Base-by-base conservation (phyloP, 2,888 invertebrate species). In the Synanthedon tipuliformis region DNA sequence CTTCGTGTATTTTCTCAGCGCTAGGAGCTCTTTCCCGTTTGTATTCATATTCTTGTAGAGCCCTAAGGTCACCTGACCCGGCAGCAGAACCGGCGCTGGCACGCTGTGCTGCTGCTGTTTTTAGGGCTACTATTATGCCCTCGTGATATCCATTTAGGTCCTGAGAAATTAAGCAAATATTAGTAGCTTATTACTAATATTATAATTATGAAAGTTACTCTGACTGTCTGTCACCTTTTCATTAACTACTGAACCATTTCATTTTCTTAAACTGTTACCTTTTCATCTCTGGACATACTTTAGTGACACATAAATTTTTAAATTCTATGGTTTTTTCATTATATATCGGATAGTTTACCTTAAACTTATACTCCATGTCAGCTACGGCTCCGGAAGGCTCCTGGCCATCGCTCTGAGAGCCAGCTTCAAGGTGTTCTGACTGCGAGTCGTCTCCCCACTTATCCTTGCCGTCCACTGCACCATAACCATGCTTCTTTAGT, bases 71-170 rank as follows among this genome's bases (percentile, higher is more conserved):
- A 0, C 82, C 86, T 0, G 86, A 84, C 18, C 85, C 86, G 0
- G 74, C 72, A 0, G 78, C 71, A 0, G 69, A 73, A 3, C 79
- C 80, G 0, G 74, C 78, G 54, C 74, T 80, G 88, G 78, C 89
- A 13, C 93, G 90, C 69, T 93, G 94, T 1, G 86, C 89, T 23
- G 95, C 95, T 11, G 96, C 96, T 61, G 92, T 94, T 62, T 95
- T 91, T 65, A 97, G 81, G n/a, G 95, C 96, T 76, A 95, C 95
- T 62, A 97, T 89, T 66, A 97, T 94, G 72, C 95, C 95, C 71
- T 96, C 96, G 79, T 96, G 96, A 82, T 97, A 97, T 48, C 96
- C 96, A 74, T 96, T 95, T 49, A 96, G 89, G 56, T 93, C 94
- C 88, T 94, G 94, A n/a, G 95, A 88, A n/a, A 34, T 48, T 3